Evolutionary conservation across 2,113 vertebrate species (phyloP).

Genomic region (Hippolais icterina): DNA sequence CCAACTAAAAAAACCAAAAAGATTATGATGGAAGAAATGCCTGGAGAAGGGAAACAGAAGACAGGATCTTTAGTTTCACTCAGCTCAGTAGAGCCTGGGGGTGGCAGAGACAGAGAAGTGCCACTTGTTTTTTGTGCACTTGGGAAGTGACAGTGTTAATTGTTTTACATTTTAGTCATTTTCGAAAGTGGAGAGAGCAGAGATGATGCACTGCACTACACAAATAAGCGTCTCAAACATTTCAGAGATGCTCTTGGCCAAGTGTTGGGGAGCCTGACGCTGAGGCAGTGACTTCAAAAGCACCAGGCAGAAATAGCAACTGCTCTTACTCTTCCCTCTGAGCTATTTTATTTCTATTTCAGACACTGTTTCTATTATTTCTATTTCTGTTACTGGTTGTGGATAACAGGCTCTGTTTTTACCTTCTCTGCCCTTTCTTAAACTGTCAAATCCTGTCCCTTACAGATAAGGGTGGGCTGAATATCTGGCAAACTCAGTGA

Average conservation of each 20-base stretch:
- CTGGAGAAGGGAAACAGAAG: background rate
- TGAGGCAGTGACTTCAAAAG: background rate
- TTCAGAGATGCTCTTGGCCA: background rate
- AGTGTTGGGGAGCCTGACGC: background rate
- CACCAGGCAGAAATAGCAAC: background rate
- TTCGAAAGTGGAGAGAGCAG: background rate
- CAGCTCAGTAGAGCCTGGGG: background rate
- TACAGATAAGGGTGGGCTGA: background rate
- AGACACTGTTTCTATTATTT: background rate
- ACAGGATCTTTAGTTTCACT: background rate
- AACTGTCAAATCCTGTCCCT: background rate
- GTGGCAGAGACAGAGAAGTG: background rate
- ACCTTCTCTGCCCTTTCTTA: background rate
- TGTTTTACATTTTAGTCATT: background rate
- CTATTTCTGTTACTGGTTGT: background rate
- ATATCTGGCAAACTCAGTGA: background rate
- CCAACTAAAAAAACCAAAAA: background rate
- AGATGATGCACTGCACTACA: rapidly evolving
- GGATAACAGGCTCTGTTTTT: background rate
- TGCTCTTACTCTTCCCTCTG: background rate
- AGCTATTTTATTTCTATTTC: slow-evolving; percentile 11
- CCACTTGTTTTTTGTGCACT: background rate
- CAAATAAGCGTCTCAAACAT: background rate
- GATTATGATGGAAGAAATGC: background rate
- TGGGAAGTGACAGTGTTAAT: background rate